These are phyloP conservation scores for Stylophora pistillata DNA, from an alignment of 64 coral and sea anemone genomes.

Conservation along the genomic window DNA sequence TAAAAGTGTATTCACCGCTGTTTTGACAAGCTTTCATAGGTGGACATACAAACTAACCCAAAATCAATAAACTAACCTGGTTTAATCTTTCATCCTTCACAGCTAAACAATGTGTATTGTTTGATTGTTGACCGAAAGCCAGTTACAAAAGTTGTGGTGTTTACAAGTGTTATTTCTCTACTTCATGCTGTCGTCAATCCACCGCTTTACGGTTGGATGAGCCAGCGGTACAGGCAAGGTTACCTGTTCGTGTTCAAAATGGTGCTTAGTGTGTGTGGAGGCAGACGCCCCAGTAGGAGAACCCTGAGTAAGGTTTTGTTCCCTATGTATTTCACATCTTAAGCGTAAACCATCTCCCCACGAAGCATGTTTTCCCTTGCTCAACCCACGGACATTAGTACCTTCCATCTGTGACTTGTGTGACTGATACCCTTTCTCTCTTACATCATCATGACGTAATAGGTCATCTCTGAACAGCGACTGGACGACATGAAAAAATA, in stretches of 20 bases:
- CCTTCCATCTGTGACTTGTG: too few relatives aligned
- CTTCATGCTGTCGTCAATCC: conserved; percentile 89
- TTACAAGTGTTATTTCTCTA: conserved; percentile 74
- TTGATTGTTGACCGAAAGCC: conserved; percentile 64
- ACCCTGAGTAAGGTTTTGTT: conserved; percentile 43
- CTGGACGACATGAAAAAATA: too few relatives aligned
- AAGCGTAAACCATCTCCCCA: too few relatives aligned
- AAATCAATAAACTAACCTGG: neutral
- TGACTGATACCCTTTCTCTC: too few relatives aligned
- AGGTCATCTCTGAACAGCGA: too few relatives aligned
- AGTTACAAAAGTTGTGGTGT: conserved; percentile 42
- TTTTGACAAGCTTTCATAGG: neutral
- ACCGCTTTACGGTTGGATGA: conserved; percentile 84
- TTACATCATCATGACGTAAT: too few relatives aligned
- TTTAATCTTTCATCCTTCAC: neutral
- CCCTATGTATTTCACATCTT: neutral
- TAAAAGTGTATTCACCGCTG: too few relatives aligned
- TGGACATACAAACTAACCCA: neutral
- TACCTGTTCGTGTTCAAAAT: conserved; percentile 63
- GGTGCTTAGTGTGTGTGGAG: conserved; percentile 52
- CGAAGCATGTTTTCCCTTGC: too few relatives aligned
- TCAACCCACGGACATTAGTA: too few relatives aligned
- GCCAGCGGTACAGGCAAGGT: conserved; percentile 74
- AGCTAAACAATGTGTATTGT: conserved; percentile 83
- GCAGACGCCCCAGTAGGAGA: conserved; percentile 21